Evolutionary conservation across 2,888 invertebrate species (phyloP), one percentile per base, ranked within the genome.

Genomic region (Cyclophora punctaria): DNA sequence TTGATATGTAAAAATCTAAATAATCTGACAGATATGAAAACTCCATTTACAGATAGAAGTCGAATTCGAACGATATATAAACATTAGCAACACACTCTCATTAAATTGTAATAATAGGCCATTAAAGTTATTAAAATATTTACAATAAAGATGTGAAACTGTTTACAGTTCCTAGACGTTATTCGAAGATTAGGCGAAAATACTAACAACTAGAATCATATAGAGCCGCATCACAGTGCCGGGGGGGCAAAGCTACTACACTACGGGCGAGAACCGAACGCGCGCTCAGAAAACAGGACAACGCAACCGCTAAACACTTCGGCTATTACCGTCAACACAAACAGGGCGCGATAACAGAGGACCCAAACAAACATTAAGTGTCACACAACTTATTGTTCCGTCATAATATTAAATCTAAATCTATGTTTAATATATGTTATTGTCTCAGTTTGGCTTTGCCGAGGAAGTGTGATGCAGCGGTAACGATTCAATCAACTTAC

Each of bases 111-210:
- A 70, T 87, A 83, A 70, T 87, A 86, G 85, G 85, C 86, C 85
- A 79, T 84, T 77, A 76, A 80, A 80, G 67, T 80, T 78, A 80
- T 67, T 78, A 83, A 80, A 83, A 83, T 87, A 87, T 87, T 79
- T 87, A 87, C 87, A 87, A 71, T 83, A 83, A 83, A 78, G 79
- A 80, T 74, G 76, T 67, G 78, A 80, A 80, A 81, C 78, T 73
- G 78, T 80, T 80, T 77, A 82, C 80, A 83, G 79, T 80, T 83
- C 71, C 78, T 74, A 71, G 76, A 83, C 69, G 75, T 78, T 81
- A 80, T 72, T 81, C 73, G 75, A 83, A 86, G 75, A 82, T 83
- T 86, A 84, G 79, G 79, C 84, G 77, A 84, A 82, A 81, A 81
- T 77, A 69, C 83, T 84, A 86, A 81, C 78, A 64, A 77, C 76